phyloP scores from a whole-genome alignment of 2,888 invertebrate species.

The Steromphala cineraria region DNA sequence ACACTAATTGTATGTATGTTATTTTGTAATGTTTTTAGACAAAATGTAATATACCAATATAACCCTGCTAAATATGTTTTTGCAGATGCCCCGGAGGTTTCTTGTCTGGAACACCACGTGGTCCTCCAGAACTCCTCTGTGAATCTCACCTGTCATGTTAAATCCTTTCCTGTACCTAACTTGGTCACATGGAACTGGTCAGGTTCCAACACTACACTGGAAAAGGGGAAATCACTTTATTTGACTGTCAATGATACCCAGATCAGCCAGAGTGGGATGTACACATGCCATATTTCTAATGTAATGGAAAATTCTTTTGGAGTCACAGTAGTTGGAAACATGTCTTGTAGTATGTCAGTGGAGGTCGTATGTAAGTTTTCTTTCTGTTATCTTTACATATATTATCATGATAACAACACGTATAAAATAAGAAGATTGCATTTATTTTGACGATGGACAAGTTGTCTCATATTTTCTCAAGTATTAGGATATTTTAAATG shows the following conservation, averaged over 20 bases:
- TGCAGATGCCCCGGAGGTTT: background rate
- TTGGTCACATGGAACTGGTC: background rate
- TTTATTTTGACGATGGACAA: too few relatives aligned
- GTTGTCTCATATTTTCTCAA: too few relatives aligned
- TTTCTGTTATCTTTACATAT: too few relatives aligned
- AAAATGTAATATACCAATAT: too few relatives aligned
- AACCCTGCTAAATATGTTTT: too few relatives aligned
- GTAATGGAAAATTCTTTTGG: background rate
- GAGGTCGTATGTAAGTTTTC: background rate
- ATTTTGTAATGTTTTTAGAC: too few relatives aligned
- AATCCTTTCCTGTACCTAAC: background rate
- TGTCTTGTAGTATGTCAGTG: background rate
- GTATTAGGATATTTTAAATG: too few relatives aligned
- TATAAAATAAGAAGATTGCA: too few relatives aligned
- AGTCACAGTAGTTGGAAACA: background rate
- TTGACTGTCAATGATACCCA: background rate
- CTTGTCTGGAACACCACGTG: background rate
- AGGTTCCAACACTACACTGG: background rate
- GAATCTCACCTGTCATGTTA: background rate
- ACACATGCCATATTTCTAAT: background rate
- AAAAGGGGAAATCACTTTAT: background rate
- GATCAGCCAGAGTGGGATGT: background rate
- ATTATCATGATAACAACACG: too few relatives aligned
- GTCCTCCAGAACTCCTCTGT: background rate
- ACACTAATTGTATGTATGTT: too few relatives aligned